A percentile compares a stretch with the other conserved stretches of the same genome.
These are phyloP conservation scores for Asbolus verrucosus DNA, from an alignment of 1,140 invertebrate species.

Conservation along the genomic window DNA sequence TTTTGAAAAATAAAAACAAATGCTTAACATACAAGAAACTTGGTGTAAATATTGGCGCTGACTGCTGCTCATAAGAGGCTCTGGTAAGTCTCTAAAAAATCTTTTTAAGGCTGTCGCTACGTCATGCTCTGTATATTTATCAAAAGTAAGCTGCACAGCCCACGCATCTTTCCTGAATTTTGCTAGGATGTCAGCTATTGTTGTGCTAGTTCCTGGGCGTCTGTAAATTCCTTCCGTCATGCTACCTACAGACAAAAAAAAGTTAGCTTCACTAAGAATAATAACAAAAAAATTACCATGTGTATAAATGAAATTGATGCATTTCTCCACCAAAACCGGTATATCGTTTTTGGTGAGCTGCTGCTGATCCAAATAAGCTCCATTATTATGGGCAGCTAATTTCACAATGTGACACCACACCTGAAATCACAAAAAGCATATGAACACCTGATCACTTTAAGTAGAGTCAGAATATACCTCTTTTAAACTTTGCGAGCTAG, in stretches of 20 bases:
- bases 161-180: slow-evolving; percentile 85
- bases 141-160: slow-evolving; percentile 80
- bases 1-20: slow-evolving; percentile 7
- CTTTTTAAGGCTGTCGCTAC: slow-evolving; percentile 87
- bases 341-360: slow-evolving; percentile 88
- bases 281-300: slow-evolving; percentile 79
- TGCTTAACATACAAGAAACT: slow-evolving; percentile 59
- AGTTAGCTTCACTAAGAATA: not conserved
- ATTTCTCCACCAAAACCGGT: slow-evolving; percentile 90
- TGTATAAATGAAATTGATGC: slow-evolving; percentile 87
- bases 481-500: not conserved
- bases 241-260: slow-evolving; percentile 71
- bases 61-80: slow-evolving; percentile 72
- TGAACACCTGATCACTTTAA: not conserved
- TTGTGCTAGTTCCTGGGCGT: slow-evolving; percentile 79
- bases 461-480: not conserved
- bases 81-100: slow-evolving; percentile 84
- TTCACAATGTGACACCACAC: slow-evolving; percentile 81
- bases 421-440: slow-evolving; percentile 59
- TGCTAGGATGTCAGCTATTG: slow-evolving; percentile 79
- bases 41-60: slow-evolving; percentile 62
- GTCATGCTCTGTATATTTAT: slow-evolving; percentile 85
- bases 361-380: slow-evolving; percentile 81
- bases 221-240: slow-evolving; percentile 89
- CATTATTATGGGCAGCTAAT: slow-evolving; percentile 81